Conservation (phyloP, 1,140 invertebrate genomes). For the Linepithema humile region DNA sequence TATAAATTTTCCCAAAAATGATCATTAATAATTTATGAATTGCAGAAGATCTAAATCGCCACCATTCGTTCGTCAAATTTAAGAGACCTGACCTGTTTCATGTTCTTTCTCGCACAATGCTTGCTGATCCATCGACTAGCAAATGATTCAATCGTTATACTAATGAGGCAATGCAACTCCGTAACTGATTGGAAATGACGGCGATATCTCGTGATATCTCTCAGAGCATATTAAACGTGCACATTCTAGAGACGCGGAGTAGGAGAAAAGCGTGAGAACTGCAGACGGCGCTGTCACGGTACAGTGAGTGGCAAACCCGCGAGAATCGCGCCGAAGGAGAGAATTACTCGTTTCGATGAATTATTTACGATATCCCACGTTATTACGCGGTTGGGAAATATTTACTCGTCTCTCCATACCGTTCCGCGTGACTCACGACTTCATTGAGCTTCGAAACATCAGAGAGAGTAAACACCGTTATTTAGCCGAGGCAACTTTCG, state of each 20-base stretch:
- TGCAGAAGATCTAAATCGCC: not conserved
- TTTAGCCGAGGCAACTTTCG: not conserved
- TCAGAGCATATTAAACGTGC: constrained; percentile 24
- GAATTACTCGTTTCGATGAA: constrained; percentile 28
- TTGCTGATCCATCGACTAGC: not conserved
- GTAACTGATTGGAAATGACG: not conserved
- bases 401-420: not conserved
- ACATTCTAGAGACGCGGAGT: not conserved
- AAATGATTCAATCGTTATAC: not conserved
- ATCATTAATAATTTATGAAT: not conserved
- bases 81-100: not conserved
- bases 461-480: not conserved
- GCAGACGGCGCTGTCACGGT: constrained; percentile 57
- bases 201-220: not conserved
- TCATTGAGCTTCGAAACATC: not conserved
- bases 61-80: not conserved
- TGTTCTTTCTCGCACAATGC: not conserved
- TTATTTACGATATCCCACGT: not conserved
- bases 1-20: not conserved
- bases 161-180: constrained; percentile 28
- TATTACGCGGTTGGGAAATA: not conserved
- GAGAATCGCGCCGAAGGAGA: constrained; percentile 44
- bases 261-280: constrained; percentile 68
- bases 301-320: constrained; percentile 48
- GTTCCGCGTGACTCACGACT: not conserved